Percentiles rank a stretch among this genome's conserved stretches.
phyloP scores from a whole-genome alignment of 2,113 vertebrate species.

The Mugil cephalus region DNA sequence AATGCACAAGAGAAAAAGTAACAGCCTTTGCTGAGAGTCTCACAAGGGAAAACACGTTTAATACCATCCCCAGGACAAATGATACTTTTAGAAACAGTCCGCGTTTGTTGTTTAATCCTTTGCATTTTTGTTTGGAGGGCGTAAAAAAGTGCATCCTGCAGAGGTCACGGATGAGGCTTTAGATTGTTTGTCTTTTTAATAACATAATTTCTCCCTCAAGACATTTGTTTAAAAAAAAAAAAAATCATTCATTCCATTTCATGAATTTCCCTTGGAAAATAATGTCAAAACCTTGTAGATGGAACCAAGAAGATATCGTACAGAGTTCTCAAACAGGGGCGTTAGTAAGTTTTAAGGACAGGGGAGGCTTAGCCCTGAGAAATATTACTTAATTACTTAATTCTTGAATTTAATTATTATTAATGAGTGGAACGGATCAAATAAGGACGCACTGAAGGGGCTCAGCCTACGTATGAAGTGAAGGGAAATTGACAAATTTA shows the following conservation, averaged over 20 bases:
- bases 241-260: no score
- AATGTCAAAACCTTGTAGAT: not conserved
- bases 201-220: not conserved
- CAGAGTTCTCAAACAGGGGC: no score
- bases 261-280: not conserved
- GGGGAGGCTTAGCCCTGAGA: no score
- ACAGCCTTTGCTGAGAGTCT: no score
- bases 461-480: no score
- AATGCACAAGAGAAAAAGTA: not conserved
- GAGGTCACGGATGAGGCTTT: not conserved
- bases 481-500: no score
- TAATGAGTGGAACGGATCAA: no score
- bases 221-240: conserved; percentile 5
- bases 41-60: no score
- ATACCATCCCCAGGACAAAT: not conserved
- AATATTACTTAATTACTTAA: no score
- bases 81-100: not conserved
- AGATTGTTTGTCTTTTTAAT: not conserved
- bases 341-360: no score
- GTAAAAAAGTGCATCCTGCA: not conserved
- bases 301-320: not conserved
- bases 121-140: not conserved
- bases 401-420: no score
- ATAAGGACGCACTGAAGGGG: no score
- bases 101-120: not conserved